Evolutionary conservation across 35 echinoderm and acorn worm species (phyloP).

Genomic region (Apostichopus parvimensis): DNA sequence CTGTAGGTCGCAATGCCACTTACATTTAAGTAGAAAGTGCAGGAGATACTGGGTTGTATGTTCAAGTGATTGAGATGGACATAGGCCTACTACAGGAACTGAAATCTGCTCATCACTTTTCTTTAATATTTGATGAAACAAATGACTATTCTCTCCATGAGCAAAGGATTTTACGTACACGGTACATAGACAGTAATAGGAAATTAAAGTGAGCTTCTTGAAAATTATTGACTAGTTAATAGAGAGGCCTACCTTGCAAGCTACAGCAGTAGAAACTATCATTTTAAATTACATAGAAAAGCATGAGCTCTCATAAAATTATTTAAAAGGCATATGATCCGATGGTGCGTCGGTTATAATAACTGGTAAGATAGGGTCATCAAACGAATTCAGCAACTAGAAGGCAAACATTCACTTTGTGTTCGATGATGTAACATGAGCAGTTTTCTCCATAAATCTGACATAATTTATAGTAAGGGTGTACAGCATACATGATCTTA

Average conservation of each 20-base stretch:
- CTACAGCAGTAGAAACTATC: background rate
- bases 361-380: no score
- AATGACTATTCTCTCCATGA: slow-evolving; percentile 46
- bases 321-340: no score
- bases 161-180: slow-evolving; percentile 48
- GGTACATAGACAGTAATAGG: slow-evolving; percentile 23
- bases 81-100: slow-evolving; percentile 20
- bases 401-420: no score
- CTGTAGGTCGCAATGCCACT: background rate
- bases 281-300: no score
- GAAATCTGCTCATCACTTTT: slow-evolving; percentile 23
- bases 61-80: slow-evolving; percentile 41
- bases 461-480: no score
- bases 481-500: no score
- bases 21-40: slow-evolving; percentile 16
- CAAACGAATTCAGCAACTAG: no score
- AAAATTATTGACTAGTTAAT: slow-evolving; percentile 46
- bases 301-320: no score
- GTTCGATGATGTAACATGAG: no score
- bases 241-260: background rate
- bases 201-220: slow-evolving; percentile 42
- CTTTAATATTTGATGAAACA: slow-evolving; percentile 60
- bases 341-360: no score
- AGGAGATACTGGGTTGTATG: background rate
- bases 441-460: no score